A percentile compares a stretch with the other conserved stretches of the same genome.
These are phyloP conservation scores for Pseudotriccus pelzelni DNA, from an alignment of 2,797 vertebrate species.

Conservation along the genomic window DNA sequence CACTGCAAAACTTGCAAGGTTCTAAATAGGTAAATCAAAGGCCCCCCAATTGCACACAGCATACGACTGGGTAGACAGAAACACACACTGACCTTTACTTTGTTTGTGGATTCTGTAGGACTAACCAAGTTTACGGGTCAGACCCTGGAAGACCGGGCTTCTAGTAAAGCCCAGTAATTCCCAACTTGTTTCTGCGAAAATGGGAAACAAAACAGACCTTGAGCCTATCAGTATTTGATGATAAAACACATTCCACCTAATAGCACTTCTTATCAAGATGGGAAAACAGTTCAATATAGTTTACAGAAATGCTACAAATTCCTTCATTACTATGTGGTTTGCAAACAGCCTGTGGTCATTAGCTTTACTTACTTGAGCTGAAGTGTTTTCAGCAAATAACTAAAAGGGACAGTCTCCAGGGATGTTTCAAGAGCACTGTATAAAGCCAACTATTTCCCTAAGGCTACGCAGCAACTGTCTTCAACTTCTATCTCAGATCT, in stretches of 20 bases:
- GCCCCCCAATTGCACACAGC: not conserved
- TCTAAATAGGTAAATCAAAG: not conserved
- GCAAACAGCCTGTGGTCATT: not conserved
- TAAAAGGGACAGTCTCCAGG: not conserved
- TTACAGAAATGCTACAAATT: not conserved
- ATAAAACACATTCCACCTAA: not conserved
- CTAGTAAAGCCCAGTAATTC: not conserved
- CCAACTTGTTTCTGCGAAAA: not conserved
- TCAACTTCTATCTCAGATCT: not conserved
- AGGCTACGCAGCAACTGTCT: not conserved
- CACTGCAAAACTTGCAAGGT: not conserved
- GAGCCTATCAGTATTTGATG: not conserved
- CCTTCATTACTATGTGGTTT: not conserved
- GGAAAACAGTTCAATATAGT: not conserved
- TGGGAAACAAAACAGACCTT: not conserved
- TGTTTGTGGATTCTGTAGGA: not conserved
- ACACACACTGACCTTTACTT: not conserved
- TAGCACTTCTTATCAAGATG: not conserved
- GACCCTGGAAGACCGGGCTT: not conserved
- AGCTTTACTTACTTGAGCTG: not conserved
- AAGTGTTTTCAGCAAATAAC: conserved; percentile 12
- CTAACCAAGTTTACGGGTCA: not conserved
- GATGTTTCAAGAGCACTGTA: not conserved
- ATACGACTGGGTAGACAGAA: not conserved
- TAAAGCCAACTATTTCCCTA: not conserved